Conservation (phyloP, 2,888 invertebrate genomes). For the Adineta ricciae region DNA sequence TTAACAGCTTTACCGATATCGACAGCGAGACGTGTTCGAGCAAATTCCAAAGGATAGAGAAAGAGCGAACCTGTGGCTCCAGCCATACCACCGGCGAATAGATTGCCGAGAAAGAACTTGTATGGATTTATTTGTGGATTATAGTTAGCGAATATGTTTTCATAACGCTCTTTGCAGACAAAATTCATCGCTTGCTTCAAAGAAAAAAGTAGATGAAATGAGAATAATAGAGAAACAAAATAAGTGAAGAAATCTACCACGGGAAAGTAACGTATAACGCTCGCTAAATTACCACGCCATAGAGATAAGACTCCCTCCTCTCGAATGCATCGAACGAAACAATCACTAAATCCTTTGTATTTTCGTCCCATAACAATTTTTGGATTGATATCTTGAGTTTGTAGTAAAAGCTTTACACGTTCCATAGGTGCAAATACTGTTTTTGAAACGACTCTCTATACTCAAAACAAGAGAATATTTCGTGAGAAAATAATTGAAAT, state of each 20-base stretch:
- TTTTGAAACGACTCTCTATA: conserved; percentile 72
- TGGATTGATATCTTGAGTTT: conserved; percentile 55
- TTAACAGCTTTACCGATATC: conserved; percentile 22
- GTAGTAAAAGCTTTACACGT: conserved; percentile 79
- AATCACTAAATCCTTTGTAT: conserved; percentile 42
- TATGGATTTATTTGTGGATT: conserved; percentile 23
- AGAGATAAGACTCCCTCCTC: conserved; percentile 41
- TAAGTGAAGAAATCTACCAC: not conserved
- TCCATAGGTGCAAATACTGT: conserved; percentile 88
- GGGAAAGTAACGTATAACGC: conserved; percentile 39
- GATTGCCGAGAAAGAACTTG: conserved; percentile 54
- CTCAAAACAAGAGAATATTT: not conserved
- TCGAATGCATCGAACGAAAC: conserved; percentile 38
- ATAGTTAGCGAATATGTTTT: conserved; percentile 30
- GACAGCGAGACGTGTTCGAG: conserved; percentile 64
- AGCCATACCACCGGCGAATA: conserved; percentile 75
- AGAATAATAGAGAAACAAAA: conserved; percentile 44
- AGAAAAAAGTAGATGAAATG: conserved; percentile 64
- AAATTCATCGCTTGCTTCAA: conserved; percentile 82
- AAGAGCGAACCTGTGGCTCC: conserved; percentile 85
- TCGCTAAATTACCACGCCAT: conserved; percentile 45
- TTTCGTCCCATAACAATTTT: not conserved
- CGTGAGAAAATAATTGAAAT: too few relatives aligned
- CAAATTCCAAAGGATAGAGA: conserved; percentile 87
- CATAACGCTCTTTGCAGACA: conserved; percentile 63